Evolutionary conservation across 64 coral and sea anemone species (phyloP).

Genomic region (Montipora cactus): DNA sequence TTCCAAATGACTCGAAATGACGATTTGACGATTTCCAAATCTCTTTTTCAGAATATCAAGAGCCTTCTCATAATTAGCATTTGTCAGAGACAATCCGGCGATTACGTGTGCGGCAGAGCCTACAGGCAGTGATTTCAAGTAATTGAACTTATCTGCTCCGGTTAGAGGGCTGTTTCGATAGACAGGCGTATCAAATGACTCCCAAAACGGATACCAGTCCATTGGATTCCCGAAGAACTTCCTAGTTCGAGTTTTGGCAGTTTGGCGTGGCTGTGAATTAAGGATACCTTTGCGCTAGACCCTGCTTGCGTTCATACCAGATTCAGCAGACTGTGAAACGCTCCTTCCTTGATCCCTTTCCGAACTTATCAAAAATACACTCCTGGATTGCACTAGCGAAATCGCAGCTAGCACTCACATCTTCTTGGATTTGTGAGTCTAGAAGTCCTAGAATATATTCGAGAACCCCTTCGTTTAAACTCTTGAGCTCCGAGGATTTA

Average conservation of each 20-base stretch:
- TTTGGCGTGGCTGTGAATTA: slow-evolving; percentile 1
- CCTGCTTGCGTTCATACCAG: neutral
- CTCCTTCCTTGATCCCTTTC: neutral
- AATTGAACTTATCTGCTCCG: slow-evolving; percentile 48
- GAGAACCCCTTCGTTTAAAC: neutral
- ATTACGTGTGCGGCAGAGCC: slow-evolving; percentile 25
- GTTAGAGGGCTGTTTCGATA: slow-evolving; percentile 3
- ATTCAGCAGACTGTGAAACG: neutral
- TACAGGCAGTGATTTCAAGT: slow-evolving; percentile 30
- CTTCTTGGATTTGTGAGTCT: neutral
- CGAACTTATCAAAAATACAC: neutral
- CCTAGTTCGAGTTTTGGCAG: slow-evolving; percentile 47
- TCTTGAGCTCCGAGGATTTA: neutral
- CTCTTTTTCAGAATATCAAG: no score
- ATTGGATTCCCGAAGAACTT: slow-evolving; percentile 37
- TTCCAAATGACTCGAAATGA: no score
- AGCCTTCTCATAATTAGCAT: slow-evolving; percentile 30
- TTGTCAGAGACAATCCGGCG: slow-evolving; percentile 38
- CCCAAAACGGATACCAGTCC: slow-evolving; percentile 43
- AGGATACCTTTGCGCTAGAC: neutral
- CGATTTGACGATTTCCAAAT: no score
- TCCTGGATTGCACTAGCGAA: slow-evolving; percentile 21
- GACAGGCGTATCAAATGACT: slow-evolving; percentile 42
- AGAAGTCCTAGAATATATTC: neutral
- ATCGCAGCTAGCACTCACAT: slow-evolving; percentile 11